These are phyloP conservation scores for Platichthys stellatus DNA, from an alignment of 2,113 vertebrate species.

Conservation along the genomic window DNA sequence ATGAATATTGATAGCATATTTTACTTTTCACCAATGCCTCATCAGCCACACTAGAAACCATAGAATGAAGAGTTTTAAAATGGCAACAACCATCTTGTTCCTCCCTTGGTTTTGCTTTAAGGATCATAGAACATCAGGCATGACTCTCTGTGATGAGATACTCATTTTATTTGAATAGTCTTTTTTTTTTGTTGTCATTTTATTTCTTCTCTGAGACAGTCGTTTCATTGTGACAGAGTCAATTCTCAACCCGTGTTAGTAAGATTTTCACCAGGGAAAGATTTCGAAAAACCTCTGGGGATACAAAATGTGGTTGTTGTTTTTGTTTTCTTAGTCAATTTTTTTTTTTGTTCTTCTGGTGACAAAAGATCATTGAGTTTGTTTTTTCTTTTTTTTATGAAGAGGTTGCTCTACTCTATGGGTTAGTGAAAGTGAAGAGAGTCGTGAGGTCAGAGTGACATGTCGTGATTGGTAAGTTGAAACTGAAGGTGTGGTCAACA, in stretches of 20 bases:
- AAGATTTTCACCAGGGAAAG: constrained; percentile 1
- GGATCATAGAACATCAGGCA: constrained; percentile 37
- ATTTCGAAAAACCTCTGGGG: constrained; percentile 25
- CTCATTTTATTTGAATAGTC: not conserved
- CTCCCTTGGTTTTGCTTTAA: constrained; percentile 28
- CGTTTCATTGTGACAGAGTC: constrained; percentile 5
- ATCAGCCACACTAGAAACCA: constrained; percentile 23
- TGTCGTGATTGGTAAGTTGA: constrained; percentile 30
- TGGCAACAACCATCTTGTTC: constrained; percentile 24
- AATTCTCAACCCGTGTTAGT: constrained; percentile 10
- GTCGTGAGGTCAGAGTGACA: constrained; percentile 32
- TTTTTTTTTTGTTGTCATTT: constrained; percentile 10
- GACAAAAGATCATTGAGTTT: not conserved
- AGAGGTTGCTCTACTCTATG: constrained; percentile 50
- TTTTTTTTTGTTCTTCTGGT: not conserved
- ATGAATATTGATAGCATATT: constrained; percentile 28
- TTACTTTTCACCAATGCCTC: constrained; percentile 32
- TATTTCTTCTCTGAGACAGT: not conserved
- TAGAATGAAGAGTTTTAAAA: constrained; percentile 30
- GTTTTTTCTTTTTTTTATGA: not conserved
- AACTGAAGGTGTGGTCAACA: constrained; percentile 17
- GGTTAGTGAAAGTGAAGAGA: constrained; percentile 67
- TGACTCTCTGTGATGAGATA: constrained; percentile 6
- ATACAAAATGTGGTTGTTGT: constrained; percentile 22
- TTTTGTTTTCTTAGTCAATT: not conserved